phyloP scores from a whole-genome alignment of 1,140 invertebrate genomes.

The Caenorhabditis remanei region DNA sequence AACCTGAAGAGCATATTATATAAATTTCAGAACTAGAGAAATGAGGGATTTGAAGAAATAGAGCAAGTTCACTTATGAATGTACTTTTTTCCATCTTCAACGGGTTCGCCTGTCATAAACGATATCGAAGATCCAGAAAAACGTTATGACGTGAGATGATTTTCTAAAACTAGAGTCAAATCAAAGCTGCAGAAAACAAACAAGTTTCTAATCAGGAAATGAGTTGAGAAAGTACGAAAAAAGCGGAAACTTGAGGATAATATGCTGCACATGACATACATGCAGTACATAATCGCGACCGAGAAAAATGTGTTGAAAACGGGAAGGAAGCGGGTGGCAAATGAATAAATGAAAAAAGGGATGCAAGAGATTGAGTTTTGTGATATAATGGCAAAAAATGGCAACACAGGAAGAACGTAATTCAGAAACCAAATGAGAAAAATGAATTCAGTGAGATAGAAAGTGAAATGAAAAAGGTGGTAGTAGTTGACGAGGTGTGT shows the following conservation, averaged over 20 bases:
- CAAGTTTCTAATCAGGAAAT: slow-evolving; percentile 42
- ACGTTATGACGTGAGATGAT: background rate
- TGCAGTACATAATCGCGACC: slow-evolving; percentile 37
- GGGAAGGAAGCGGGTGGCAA: background rate
- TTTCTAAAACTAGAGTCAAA: slow-evolving; percentile 37
- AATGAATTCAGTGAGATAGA: background rate
- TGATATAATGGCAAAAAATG: background rate
- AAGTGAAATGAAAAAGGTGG: background rate
- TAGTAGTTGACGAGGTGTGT: background rate
- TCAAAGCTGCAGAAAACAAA: slow-evolving; percentile 43
- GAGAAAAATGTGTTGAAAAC: slow-evolving; percentile 40
- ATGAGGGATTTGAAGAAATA: no score
- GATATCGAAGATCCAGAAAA: background rate
- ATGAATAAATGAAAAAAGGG: background rate
- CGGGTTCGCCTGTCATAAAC: no score
- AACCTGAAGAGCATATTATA: no score
- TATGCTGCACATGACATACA: slow-evolving; percentile 47
- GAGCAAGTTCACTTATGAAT: no score
- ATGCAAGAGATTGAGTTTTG: slow-evolving; percentile 40
- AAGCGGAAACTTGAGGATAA: slow-evolving; percentile 12
- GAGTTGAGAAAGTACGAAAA: slow-evolving; percentile 11
- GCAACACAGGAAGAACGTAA: slow-evolving; percentile 35
- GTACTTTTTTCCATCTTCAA: no score
- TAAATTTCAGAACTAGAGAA: no score
- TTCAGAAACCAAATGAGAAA: background rate